phyloP scores from a whole-genome alignment of 1,140 invertebrate species.

The Drosophila obscura region DNA sequence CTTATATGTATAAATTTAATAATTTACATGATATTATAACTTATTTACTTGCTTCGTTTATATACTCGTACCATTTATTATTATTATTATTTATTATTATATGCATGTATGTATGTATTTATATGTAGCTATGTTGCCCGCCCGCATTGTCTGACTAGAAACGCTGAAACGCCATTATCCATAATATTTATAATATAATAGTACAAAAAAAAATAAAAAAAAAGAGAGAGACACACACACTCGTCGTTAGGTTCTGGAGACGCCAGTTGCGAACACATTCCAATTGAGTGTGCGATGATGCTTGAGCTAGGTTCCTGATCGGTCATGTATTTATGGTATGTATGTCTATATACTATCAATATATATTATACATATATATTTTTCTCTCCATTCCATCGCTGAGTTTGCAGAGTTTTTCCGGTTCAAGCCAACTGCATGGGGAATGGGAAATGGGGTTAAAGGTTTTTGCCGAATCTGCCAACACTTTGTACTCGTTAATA shows the following conservation, averaged over 20 bases:
- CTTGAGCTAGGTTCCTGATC: conserved; percentile 63
- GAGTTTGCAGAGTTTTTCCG: conserved; percentile 13
- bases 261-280: not conserved
- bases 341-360: conserved; percentile 26
- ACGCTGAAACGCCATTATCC: not conserved
- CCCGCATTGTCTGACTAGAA: conserved; percentile 22
- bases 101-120: conserved; percentile 28
- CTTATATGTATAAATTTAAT: conserved; percentile 52
- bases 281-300: conserved; percentile 18
- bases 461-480: conserved; percentile 46
- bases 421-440: not conserved
- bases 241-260: not conserved
- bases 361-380: conserved; percentile 2
- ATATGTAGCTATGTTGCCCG: conserved; percentile 41
- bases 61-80: conserved; percentile 43
- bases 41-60: conserved; percentile 71
- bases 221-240: not conserved
- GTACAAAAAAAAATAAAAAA: conserved; percentile 39
- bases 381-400: conserved; percentile 2
- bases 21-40: conserved; percentile 76
- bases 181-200: conserved; percentile 49
- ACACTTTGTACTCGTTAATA: conserved; percentile 74
- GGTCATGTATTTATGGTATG: conserved; percentile 16
- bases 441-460: not conserved
- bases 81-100: not conserved